Evolutionary conservation across 2,888 invertebrate species (phyloP).

Genomic region (Augochlorella aurata): DNA sequence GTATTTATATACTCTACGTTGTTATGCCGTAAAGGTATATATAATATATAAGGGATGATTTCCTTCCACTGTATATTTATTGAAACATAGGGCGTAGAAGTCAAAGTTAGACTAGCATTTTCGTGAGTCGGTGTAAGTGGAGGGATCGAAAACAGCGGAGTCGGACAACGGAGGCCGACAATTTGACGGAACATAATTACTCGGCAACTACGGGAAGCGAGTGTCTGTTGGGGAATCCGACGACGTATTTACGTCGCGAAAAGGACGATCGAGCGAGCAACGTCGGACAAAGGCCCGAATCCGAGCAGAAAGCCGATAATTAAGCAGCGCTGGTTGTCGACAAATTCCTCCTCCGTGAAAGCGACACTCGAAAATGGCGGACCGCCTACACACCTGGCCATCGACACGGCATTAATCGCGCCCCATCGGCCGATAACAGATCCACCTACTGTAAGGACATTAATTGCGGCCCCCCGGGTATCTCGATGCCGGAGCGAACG

Average conservation of each 20-base stretch:
- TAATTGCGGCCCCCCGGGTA: slow-evolving; percentile 20
- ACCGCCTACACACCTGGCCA: background rate
- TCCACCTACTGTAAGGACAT: slow-evolving; percentile 8
- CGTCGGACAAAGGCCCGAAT: background rate
- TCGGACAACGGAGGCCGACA: no score
- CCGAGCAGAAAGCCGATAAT: background rate
- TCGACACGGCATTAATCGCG: slow-evolving; percentile 27
- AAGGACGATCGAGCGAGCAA: background rate
- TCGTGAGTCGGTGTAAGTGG: no score
- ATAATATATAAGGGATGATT: no score
- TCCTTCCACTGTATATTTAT: no score
- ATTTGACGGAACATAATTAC: no score
- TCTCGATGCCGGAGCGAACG: slow-evolving; percentile 47
- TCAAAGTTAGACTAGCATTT: no score
- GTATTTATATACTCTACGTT: no score
- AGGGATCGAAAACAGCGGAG: no score
- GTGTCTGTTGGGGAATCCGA: no score
- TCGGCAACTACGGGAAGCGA: no score
- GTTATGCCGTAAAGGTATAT: no score
- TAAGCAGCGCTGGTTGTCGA: slow-evolving; percentile 3
- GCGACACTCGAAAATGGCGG: background rate
- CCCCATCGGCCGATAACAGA: slow-evolving; percentile 5
- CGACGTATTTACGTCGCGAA: background rate
- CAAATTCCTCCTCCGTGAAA: slow-evolving; percentile 14
- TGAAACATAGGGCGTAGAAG: no score